phyloP scores from a whole-genome alignment of 2,113 vertebrate genomes.

The Mus spicilegus region DNA sequence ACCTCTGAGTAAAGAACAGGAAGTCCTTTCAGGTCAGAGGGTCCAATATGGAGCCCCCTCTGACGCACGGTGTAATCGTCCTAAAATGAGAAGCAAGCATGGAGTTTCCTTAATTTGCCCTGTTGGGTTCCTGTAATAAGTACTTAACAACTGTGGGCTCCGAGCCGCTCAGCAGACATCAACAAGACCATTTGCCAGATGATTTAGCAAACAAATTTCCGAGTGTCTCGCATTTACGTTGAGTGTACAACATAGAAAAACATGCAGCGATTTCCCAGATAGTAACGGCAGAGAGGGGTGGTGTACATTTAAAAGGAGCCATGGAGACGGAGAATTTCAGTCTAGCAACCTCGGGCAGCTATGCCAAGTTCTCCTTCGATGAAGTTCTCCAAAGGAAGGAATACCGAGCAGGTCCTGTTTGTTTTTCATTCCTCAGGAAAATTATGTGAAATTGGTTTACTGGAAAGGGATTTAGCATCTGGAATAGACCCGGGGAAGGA shows the following conservation, averaged over 20 bases:
- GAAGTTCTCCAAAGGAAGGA: constrained; percentile 34
- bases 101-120: constrained; percentile 89
- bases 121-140: constrained; percentile 89
- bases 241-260: constrained; percentile 76
- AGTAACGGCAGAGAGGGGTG: constrained; percentile 18
- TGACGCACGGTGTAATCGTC: constrained; percentile 84
- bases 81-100: constrained; percentile 87
- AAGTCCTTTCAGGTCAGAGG: constrained; percentile 85
- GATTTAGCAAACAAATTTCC: constrained; percentile 89
- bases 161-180: constrained; percentile 87
- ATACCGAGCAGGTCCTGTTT: background rate
- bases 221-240: constrained; percentile 84
- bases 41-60: constrained; percentile 81
- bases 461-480: background rate
- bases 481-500: constrained; percentile 21
- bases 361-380: background rate
- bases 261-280: constrained; percentile 64
- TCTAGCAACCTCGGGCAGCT: background rate
- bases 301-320: background rate
- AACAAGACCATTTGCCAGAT: constrained; percentile 89
- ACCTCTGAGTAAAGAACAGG: constrained; percentile 83
- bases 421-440: constrained; percentile 42
- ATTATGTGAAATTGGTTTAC: constrained; percentile 40
- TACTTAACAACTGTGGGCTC: constrained; percentile 87
- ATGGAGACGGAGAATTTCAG: background rate